Conservation (phyloP, 2,888 invertebrate species). For the Kryphioiulus occultus region DNA sequence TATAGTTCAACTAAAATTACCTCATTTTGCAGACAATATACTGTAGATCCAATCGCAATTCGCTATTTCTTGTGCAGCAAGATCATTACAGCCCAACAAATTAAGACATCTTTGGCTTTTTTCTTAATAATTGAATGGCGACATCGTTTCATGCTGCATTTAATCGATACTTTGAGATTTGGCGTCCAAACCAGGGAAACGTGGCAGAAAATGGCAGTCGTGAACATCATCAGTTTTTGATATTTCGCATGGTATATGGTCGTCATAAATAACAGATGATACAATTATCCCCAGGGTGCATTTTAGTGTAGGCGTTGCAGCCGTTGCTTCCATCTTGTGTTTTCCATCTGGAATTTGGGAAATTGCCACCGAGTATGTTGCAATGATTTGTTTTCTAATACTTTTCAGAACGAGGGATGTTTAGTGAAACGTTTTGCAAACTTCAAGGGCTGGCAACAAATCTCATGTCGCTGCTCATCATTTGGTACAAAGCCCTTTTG, state of each 20-base stretch:
- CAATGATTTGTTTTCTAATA: background rate
- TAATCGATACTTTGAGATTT: background rate
- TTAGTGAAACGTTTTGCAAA: constrained; percentile 49
- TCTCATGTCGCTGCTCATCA: constrained; percentile 49
- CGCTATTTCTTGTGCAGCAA: no score
- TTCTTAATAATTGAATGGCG: no score
- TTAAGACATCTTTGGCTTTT: no score
- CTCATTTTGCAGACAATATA: no score
- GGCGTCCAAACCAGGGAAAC: background rate
- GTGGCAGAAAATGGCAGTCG: background rate
- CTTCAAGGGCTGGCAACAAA: constrained; percentile 45
- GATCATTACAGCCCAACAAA: no score
- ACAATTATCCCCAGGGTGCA: constrained; percentile 8
- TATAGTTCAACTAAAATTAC: no score
- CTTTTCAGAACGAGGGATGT: constrained; percentile 37
- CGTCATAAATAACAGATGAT: background rate
- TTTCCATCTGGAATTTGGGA: background rate
- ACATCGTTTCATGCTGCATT: no score
- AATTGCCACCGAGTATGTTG: background rate
- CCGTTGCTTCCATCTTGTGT: background rate
- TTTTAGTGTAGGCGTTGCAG: background rate
- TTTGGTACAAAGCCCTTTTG: constrained; percentile 50
- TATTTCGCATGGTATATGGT: background rate
- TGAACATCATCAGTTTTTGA: background rate
- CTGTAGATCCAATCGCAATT: no score